These are phyloP conservation scores for Cryptoblepharus egeriae DNA, from an alignment of 2,797 vertebrate species.

Conservation along the genomic window DNA sequence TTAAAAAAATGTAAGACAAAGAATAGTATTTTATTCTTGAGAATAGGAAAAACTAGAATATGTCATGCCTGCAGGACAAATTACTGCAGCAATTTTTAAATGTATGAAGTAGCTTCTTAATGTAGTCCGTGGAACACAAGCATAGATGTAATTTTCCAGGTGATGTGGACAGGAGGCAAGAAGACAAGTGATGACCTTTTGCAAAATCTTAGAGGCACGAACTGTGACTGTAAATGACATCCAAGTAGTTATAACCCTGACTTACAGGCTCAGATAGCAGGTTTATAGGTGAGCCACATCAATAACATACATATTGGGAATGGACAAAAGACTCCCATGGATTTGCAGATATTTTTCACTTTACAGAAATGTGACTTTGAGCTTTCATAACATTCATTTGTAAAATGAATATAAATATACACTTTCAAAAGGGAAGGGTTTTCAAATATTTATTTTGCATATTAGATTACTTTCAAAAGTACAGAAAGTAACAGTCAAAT, in stretches of 20 bases:
- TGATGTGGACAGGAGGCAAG: neutral
- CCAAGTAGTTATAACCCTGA: neutral
- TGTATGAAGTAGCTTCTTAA: neutral
- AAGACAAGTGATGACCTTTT: neutral
- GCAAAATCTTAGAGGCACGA: neutral
- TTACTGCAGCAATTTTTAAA: neutral
- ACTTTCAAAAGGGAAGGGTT: neutral
- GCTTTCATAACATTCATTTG: neutral
- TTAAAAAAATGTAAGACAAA: conserved; percentile 14
- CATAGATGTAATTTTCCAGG: neutral
- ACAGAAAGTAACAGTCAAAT: neutral
- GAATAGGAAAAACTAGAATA: neutral
- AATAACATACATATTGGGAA: neutral
- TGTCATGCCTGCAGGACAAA: conserved; percentile 3
- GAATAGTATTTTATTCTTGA: neutral
- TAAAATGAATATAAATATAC: neutral
- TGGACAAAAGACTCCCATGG: neutral
- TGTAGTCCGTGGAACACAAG: neutral
- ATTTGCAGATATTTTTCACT: neutral
- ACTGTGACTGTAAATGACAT: neutral
- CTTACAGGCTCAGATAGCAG: neutral
- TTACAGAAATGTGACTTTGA: neutral
- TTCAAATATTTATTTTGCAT: neutral
- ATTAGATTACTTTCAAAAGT: neutral
- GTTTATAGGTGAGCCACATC: neutral